phyloP scores from a whole-genome alignment of 2,888 invertebrate genomes.

The Trileptium ribeirensis region DNA sequence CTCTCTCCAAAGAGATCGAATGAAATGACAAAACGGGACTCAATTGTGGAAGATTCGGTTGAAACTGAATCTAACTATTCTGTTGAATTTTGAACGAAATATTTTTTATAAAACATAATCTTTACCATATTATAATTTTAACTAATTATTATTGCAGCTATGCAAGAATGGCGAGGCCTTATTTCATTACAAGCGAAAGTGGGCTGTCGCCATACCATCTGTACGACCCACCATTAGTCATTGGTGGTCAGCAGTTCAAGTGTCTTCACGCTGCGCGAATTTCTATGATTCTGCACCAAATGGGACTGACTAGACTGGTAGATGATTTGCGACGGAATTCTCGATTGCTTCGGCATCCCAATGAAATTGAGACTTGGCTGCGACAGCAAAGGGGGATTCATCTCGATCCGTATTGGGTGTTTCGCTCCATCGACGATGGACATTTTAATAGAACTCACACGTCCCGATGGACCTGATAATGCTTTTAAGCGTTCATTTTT shows the following conservation, averaged over 20 bases:
- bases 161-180: neutral
- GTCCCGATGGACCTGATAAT: neutral
- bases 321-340: neutral
- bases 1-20: neutral
- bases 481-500: neutral
- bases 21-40: neutral
- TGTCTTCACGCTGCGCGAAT: neutral
- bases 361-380: neutral
- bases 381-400: neutral
- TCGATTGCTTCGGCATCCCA: neutral
- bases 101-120: no score
- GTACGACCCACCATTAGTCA: neutral
- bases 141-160: no score
- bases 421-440: neutral
- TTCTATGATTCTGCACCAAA: neutral
- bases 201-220: neutral
- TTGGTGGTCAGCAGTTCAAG: neutral
- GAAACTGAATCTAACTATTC: neutral
- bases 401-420: neutral
- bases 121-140: no score
- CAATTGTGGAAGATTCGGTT: neutral
- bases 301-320: neutral
- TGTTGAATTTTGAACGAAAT: neutral
- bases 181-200: neutral
- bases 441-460: neutral